phyloP scores from a whole-genome alignment of 1,140 invertebrate genomes.

The Magallana ariakensis region DNA sequence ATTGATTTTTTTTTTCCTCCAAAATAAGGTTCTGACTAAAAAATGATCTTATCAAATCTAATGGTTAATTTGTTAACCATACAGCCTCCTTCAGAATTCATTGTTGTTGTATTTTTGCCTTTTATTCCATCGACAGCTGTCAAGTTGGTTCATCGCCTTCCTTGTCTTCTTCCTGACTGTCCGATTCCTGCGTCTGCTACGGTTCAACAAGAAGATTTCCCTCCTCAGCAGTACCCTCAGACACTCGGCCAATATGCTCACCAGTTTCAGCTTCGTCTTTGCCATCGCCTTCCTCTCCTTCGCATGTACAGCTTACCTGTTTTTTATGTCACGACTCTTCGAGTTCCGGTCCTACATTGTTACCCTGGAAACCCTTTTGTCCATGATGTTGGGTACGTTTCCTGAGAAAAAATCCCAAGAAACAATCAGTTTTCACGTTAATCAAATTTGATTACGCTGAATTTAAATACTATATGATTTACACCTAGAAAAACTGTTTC shows the following conservation, averaged over 20 bases:
- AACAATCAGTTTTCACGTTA: no score
- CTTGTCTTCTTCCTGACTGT: slow-evolving; percentile 79
- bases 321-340: slow-evolving; percentile 60
- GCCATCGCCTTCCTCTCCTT: slow-evolving; percentile 69
- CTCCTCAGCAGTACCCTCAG: slow-evolving; percentile 66
- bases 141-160: slow-evolving; percentile 75
- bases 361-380: slow-evolving; percentile 65
- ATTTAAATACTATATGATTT: no score
- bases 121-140: slow-evolving; percentile 58
- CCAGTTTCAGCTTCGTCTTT: slow-evolving; percentile 69
- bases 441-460: no score
- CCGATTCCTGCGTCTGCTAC: slow-evolving; percentile 78
- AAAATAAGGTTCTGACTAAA: no score
- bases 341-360: slow-evolving; percentile 63
- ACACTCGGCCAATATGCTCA: slow-evolving; percentile 59
- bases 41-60: no score
- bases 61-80: no score
- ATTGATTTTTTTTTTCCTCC: no score
- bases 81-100: no score
- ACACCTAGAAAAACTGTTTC: no score
- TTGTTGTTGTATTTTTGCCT: no score
- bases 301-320: slow-evolving; percentile 62
- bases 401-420: no score
- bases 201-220: slow-evolving; percentile 78
- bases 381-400: slow-evolving; percentile 68